Evolutionary conservation across 2,113 vertebrate genomes (phyloP).

Genomic region (Empidonax traillii): DNA sequence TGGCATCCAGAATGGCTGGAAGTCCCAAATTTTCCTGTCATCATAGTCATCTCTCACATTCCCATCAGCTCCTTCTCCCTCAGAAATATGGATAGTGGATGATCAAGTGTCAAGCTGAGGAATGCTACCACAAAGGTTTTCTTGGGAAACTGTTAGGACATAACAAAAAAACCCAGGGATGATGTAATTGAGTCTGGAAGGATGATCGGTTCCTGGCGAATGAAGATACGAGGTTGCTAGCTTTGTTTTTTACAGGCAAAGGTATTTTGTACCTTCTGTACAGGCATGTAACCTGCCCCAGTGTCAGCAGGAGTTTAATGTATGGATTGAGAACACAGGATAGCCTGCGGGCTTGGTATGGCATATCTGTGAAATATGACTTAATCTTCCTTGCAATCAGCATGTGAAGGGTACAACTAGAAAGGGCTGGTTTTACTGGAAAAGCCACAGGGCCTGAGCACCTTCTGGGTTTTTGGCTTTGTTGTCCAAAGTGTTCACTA

Average conservation of each 20-base stretch:
- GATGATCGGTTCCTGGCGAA: background rate
- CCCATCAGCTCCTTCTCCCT: background rate
- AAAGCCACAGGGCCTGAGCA: background rate
- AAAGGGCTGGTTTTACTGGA: background rate
- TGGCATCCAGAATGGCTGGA: background rate
- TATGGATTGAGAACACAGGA: conserved; percentile 1
- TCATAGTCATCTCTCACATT: background rate
- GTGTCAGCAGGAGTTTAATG: conserved; percentile 11
- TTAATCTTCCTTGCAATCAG: background rate
- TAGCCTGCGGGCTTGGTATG: background rate
- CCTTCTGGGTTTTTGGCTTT: background rate
- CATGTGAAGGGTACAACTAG: background rate
- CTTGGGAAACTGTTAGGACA: background rate
- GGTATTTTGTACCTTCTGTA: background rate
- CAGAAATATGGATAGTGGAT: background rate
- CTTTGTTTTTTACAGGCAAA: background rate
- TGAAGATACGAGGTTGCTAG: background rate
- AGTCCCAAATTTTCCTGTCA: background rate
- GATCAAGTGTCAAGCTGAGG: background rate
- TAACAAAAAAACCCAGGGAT: background rate
- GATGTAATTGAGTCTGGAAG: background rate
- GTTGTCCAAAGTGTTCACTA: background rate
- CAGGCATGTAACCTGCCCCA: background rate
- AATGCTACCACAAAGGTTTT: background rate
- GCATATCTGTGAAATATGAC: background rate